Conservation (phyloP, 2,113 vertebrate species). For the Bujurquina vittata region DNA sequence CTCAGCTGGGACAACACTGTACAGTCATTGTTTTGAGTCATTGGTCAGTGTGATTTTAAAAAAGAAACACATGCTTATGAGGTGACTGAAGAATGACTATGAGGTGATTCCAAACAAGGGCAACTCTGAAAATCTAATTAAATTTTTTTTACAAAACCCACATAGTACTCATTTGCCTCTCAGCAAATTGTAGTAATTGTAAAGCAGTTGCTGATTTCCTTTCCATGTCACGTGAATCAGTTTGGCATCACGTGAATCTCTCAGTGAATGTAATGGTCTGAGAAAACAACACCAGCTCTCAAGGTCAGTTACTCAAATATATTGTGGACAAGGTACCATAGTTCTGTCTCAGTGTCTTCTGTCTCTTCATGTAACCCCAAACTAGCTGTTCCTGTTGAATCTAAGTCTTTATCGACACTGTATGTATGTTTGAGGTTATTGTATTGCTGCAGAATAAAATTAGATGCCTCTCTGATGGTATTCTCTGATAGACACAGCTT, state of each 20-base stretch:
- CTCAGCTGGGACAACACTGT: conserved; percentile 15
- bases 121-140: not conserved
- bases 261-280: not conserved
- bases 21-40: conserved; percentile 19
- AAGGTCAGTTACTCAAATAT: not conserved
- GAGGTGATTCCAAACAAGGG: not conserved
- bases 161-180: not conserved
- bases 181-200: not conserved
- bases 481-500: not conserved
- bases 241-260: not conserved
- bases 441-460: not conserved
- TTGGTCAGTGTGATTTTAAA: not conserved
- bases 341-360: not conserved
- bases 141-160: not conserved
- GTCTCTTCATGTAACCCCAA: not conserved
- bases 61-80: not conserved
- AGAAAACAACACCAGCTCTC: not conserved
- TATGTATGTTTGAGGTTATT: not conserved
- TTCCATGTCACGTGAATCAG: not conserved
- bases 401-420: not conserved
- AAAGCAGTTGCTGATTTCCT: not conserved
- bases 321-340: not conserved
- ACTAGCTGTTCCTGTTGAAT: not conserved
- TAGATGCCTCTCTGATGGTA: not conserved
- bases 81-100: not conserved